Evolutionary conservation across 2,888 invertebrate genomes (phyloP).

Genomic region (Volucella zonaria): DNA sequence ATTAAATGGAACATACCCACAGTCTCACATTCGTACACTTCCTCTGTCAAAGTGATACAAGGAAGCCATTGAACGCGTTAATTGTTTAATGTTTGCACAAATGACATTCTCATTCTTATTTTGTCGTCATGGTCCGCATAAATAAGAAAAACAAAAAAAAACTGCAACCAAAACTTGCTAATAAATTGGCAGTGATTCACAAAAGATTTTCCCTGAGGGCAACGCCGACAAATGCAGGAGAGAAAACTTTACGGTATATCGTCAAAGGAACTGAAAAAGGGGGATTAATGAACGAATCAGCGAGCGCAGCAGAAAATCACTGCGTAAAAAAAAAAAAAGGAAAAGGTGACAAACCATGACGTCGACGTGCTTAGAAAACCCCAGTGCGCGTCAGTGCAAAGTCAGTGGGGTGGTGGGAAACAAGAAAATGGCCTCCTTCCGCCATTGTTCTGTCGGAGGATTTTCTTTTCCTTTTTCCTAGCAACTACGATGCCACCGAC

Average conservation of each 20-base stretch:
- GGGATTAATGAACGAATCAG: constrained; percentile 46
- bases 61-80: constrained; percentile 49
- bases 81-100: constrained; percentile 12
- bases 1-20: constrained; percentile 32
- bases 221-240: neutral
- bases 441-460: constrained; percentile 40
- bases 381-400: constrained; percentile 14
- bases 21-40: constrained; percentile 20
- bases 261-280: constrained; percentile 13
- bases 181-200: neutral
- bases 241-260: neutral
- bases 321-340: constrained; percentile 36
- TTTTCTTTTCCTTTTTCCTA: constrained; percentile 17
- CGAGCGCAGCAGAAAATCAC: constrained; percentile 12
- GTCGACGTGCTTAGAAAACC: constrained; percentile 8
- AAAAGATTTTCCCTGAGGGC: neutral
- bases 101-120: neutral
- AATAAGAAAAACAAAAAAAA: neutral
- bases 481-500: constrained; percentile 58
- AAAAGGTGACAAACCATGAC: constrained; percentile 32
- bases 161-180: constrained; percentile 6
- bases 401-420: constrained; percentile 6
- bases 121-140: neutral
- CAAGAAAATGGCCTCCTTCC: constrained; percentile 50
- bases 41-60: constrained; percentile 17